Evolutionary conservation across 2,888 invertebrate species (phyloP), one percentile per base, ranked within the genome.

Genomic region (Eupeodes latifasciatus): DNA sequence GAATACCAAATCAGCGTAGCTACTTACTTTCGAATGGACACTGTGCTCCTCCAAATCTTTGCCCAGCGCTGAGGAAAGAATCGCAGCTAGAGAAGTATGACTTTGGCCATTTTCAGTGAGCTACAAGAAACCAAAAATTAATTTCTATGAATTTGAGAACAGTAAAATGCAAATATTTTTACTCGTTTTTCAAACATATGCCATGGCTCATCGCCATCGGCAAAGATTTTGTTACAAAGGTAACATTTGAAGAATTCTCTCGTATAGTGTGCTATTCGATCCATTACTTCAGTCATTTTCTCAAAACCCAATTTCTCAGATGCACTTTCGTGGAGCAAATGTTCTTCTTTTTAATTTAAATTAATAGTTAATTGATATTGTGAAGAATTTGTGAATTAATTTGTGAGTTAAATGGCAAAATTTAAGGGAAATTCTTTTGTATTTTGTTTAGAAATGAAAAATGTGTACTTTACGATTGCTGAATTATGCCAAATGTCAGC

Each of bases 21-120:
- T 34, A 27, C 55, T 0, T 62, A 95, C 92, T 67, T 93, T 93
- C 0, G 95, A 94, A 84, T 96, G 95, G 0, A 94, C 94, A 55
- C 92, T 93, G 2, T 94, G 94, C 90, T 95, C 94, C 9, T 92
- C 93, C 0, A 96, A 90, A 2, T 94, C 84, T 11, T 79, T 87
- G 16, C 89, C 86, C 11, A 91, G 47, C 14, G 90, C 89, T 14
- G 90, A 85, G 9, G 90, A 90, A 14, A 91, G 40, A 47, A 90
- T 89, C 1, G 76, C 72, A 0, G 90, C 75, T 14, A 90, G 53
- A 1, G 90, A 44, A 34, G 78, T 76, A 16, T 88, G 83, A 12
- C 69, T 79, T 55, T 83, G 81, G 1, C 82, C 89, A 74, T 76
- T 89, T 79, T 84, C 83, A 5, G 64, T 57, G 0, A 88, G 57